Evolutionary conservation across 2,888 invertebrate genomes (phyloP).

Genomic region (Drosophila paranaensis): DNA sequence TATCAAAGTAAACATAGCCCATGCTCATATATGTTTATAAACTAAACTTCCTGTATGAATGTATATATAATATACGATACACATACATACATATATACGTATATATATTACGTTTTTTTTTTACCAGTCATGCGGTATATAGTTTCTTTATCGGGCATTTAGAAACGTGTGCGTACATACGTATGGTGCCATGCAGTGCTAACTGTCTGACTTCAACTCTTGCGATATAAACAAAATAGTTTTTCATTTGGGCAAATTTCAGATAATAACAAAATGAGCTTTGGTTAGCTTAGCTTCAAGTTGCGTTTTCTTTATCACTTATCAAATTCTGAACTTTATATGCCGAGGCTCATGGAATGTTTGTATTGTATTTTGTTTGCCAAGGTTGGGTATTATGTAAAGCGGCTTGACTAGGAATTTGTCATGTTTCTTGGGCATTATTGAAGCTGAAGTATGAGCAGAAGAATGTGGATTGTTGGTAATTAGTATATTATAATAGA

Average conservation of each 20-base stretch:
- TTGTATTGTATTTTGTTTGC: not conserved
- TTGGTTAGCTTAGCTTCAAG: not conserved
- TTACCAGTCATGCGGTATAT: slow-evolving; percentile 35
- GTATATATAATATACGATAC: not conserved
- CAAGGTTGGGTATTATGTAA: slow-evolving; percentile 2
- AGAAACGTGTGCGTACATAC: slow-evolving; percentile 36
- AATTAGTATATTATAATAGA: not conserved
- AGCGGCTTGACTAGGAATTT: not conserved
- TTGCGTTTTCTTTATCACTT: slow-evolving; percentile 4
- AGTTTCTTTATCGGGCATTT: slow-evolving; percentile 35
- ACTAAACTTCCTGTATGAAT: slow-evolving; percentile 17
- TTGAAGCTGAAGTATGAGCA: not conserved
- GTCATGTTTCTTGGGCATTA: not conserved
- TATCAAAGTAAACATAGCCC: slow-evolving; percentile 35
- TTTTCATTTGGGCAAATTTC: slow-evolving; percentile 33
- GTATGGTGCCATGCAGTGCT: slow-evolving; percentile 42
- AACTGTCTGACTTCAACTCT: slow-evolving; percentile 17
- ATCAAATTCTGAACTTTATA: not conserved
- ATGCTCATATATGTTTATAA: slow-evolving; percentile 4
- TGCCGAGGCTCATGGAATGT: not conserved
- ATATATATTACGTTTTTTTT: slow-evolving; percentile 19
- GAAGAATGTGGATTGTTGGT: too few relatives aligned
- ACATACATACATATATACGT: slow-evolving; percentile 14
- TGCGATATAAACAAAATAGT: slow-evolving; percentile 42
- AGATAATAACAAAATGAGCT: slow-evolving; percentile 13